A percentile compares a stretch with the other conserved stretches of the same genome.
Conservation (phyloP, 1,140 invertebrate genomes). For the Solen grandis region DNA sequence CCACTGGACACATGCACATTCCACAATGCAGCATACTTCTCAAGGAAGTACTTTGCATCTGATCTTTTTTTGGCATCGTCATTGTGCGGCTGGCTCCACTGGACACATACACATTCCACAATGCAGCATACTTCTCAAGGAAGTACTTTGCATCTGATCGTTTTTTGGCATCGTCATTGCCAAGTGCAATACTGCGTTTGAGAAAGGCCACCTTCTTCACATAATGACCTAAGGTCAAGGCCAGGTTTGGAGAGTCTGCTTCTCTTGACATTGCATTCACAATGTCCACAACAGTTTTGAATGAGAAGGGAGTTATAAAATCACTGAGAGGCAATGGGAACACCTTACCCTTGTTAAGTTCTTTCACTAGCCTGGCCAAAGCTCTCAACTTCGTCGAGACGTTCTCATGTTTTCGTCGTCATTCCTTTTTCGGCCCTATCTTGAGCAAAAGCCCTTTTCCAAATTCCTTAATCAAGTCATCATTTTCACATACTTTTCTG, state of each 20-base stretch:
- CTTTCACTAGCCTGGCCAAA: slow-evolving; percentile 16
- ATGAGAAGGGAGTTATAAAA: background rate
- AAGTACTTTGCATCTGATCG: too few relatives aligned
- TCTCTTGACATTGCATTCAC: slow-evolving; percentile 17
- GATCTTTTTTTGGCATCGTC: too few relatives aligned
- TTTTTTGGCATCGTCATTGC: too few relatives aligned
- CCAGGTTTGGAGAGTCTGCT: slow-evolving; percentile 33
- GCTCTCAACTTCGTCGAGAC: slow-evolving; percentile 39
- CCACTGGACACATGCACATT: too few relatives aligned
- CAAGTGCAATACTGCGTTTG: slow-evolving; percentile 23
- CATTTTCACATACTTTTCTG: slow-evolving; percentile 18
- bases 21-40: too few relatives aligned
- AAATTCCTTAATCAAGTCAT: slow-evolving; percentile 44
- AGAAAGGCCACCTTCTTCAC: slow-evolving; percentile 34
- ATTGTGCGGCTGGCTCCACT: too few relatives aligned
- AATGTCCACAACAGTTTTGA: background rate
- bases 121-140: too few relatives aligned
- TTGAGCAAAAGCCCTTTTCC: background rate
- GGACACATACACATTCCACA: too few relatives aligned
- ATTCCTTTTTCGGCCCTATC: slow-evolving; percentile 21
- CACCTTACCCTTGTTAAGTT: slow-evolving; percentile 12
- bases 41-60: too few relatives aligned
- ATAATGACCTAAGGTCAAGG: slow-evolving; percentile 36
- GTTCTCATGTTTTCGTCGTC: slow-evolving; percentile 39
- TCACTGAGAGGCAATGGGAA: background rate